phyloP scores from a whole-genome alignment of 2,113 vertebrate genomes.

The Mastomys coucha region DNA sequence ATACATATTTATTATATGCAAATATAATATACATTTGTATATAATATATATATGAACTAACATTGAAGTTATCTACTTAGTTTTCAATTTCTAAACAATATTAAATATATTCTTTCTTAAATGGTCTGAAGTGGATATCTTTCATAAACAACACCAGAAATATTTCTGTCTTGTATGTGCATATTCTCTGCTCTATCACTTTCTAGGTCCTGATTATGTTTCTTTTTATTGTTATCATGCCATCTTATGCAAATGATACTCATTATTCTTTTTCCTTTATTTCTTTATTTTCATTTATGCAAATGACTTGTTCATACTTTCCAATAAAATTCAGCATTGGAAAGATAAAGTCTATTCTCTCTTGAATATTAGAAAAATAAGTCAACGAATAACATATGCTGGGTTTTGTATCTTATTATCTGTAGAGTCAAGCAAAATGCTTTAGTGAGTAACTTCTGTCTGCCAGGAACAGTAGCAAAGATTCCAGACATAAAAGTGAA shows the following conservation, averaged over 20 bases:
- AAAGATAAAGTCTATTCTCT: neutral
- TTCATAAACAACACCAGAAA: neutral
- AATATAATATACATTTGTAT: neutral
- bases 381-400: neutral
- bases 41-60: neutral
- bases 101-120: slow-evolving; percentile 28
- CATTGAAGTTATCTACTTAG: slow-evolving; percentile 7
- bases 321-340: neutral
- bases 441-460: neutral
- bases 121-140: neutral
- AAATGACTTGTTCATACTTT: neutral
- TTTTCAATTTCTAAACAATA: neutral
- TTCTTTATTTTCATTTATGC: neutral
- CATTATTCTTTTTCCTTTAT: neutral
- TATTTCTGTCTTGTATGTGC: neutral
- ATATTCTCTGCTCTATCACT: neutral
- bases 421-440: neutral
- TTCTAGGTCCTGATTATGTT: neutral
- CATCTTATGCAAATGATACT: neutral
- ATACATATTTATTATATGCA: neutral
- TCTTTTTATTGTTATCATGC: neutral
- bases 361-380: neutral
- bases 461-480: neutral
- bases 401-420: neutral
- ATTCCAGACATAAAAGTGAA: neutral